A percentile compares a stretch with the other conserved stretches of the same genome.
Evolutionary conservation across 2,888 invertebrate species (phyloP).

Genomic region (Chorisops tibialis): DNA sequence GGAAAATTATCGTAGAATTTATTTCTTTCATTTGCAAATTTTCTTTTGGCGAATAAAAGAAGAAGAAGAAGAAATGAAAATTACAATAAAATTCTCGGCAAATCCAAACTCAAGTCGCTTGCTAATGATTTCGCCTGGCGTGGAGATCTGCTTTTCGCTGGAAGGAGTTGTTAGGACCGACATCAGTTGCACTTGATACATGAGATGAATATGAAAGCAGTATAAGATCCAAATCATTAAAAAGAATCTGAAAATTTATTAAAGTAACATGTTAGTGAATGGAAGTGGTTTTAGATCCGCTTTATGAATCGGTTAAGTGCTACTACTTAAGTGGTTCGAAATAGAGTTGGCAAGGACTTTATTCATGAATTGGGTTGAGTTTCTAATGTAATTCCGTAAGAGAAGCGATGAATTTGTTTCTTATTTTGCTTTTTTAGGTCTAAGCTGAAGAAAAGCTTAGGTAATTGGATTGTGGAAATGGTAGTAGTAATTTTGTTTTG

Average conservation of each 20-base stretch:
- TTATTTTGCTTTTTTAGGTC: too few species aligned
- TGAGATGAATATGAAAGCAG: slow-evolving; percentile 25
- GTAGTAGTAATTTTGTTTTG: too few species aligned
- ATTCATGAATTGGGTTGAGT: too few species aligned
- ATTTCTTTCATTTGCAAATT: neutral
- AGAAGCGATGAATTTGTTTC: too few species aligned
- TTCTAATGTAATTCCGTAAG: too few species aligned
- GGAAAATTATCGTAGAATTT: neutral
- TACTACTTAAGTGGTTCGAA: too few species aligned
- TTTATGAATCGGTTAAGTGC: too few species aligned
- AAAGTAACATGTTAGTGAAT: too few species aligned
- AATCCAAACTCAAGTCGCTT: slow-evolving; percentile 24
- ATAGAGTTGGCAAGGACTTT: too few species aligned
- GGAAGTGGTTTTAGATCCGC: too few species aligned
- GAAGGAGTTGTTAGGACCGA: slow-evolving; percentile 16
- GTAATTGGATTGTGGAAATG: too few species aligned
- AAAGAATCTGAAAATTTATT: slow-evolving; percentile 12
- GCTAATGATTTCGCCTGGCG: slow-evolving; percentile 19
- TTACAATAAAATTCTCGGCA: slow-evolving; percentile 17
- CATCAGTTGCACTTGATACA: slow-evolving; percentile 23
- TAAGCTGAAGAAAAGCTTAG: too few species aligned
- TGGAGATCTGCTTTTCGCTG: slow-evolving; percentile 20
- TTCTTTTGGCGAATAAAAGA: neutral
- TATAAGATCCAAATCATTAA: slow-evolving; percentile 26
- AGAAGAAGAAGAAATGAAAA: neutral